phyloP scores from a whole-genome alignment of 2,113 vertebrate species.

The Lampris incognitus region DNA sequence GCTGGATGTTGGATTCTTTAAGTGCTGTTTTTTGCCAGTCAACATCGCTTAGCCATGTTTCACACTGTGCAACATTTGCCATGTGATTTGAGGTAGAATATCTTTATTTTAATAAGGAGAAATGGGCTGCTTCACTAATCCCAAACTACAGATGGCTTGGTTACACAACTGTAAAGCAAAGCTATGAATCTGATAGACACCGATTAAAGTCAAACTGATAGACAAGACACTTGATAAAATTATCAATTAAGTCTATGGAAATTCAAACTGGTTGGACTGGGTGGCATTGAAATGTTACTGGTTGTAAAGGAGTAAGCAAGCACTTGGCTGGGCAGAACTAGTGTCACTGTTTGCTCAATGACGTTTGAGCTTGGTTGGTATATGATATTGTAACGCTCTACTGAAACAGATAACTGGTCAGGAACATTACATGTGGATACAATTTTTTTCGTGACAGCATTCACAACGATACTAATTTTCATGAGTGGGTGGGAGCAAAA shows the following conservation, averaged over 20 bases:
- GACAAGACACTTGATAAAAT: background rate
- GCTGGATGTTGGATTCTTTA: no score
- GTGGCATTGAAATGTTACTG: background rate
- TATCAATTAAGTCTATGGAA: background rate
- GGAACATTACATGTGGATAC: no score
- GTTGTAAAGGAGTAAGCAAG: background rate
- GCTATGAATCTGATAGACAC: constrained; percentile 30
- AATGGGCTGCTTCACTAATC: constrained; percentile 63
- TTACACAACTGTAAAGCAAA: constrained; percentile 60
- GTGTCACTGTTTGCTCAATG: no score
- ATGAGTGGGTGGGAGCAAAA: no score
- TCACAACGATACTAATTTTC: background rate
- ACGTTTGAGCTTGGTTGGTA: background rate
- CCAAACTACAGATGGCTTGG: constrained; percentile 57
- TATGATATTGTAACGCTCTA: background rate
- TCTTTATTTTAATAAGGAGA: constrained; percentile 46
- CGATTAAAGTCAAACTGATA: constrained; percentile 26
- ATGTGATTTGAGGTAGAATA: constrained; percentile 17
- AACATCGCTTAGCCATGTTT: background rate
- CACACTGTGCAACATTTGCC: constrained; percentile 10
- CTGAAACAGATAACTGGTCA: background rate
- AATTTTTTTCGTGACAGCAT: background rate
- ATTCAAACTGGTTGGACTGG: no score
- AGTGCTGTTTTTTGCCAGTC: background rate
- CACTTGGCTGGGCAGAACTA: background rate